Evolutionary conservation across 2,888 invertebrate genomes (phyloP), one percentile per base, ranked within the genome.

Genomic region (Atrina japonica): DNA sequence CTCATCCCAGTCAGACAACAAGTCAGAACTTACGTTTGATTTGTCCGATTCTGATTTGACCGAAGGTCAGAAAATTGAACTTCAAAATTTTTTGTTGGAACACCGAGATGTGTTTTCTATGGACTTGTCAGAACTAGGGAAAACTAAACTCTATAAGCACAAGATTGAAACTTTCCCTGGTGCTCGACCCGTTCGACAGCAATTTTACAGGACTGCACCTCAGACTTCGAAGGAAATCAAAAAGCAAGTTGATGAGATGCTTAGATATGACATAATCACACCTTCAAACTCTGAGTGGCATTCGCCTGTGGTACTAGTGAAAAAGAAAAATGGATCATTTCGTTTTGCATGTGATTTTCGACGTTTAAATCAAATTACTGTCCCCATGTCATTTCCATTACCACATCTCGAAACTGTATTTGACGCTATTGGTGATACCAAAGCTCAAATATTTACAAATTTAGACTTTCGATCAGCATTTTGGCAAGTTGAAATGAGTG

Each of bases 291-390:
- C n/a, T n/a, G n/a, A n/a, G n/a, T n/a, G n/a, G n/a, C n/a, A n/a
- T 66, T 3, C 66, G 58, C 47, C 67, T 66, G n/a, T 40, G 29
- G 65, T 49, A 49, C 58, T 70, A 21, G 56, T 66, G 1, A 56
- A 35, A 27, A 69, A 70, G 56, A 45, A 58, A 52, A 64, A 61
- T 40, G 21, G 27, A 29, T 50, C 52, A 21, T 64, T 43, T 35
- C 61, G 72, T 6, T 68, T 75, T 66, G 72, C 67, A 5, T 56
- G 67, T 7, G 75, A 71, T 35, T 75, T 64, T 52, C 41, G 75
- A 23, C 29, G 60, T 43, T 16, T 63, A 21, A 71, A 75, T 35
- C 55, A 65, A 25, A 27, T 65, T 23, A 72, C 72, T 1, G 27
- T n/a, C n/a, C n/a, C n/a, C n/a, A n/a, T n/a, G n/a, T n/a, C n/a